Percentiles rank a stretch among this genome's conserved stretches.
Conservation (phyloP, 2,888 invertebrate species). For the Cerceris rybyensis region DNA sequence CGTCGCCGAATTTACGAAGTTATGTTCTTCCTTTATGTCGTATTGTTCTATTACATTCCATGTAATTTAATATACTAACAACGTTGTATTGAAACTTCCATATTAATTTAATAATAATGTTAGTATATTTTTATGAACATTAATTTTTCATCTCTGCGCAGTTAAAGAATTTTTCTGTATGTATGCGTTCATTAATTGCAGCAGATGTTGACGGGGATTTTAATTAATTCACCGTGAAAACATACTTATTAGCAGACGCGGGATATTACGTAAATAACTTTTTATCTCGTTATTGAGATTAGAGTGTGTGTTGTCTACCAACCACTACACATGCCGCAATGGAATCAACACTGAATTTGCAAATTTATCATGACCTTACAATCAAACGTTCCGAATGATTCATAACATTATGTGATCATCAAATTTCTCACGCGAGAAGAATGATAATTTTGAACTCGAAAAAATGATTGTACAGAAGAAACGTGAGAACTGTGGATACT, state of each 20-base stretch:
- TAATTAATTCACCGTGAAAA: background rate
- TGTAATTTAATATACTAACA: no score
- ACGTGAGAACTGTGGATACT: background rate
- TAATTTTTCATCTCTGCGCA: no score
- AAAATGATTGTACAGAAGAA: background rate
- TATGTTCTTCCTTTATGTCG: no score
- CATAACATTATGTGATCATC: conserved; percentile 4
- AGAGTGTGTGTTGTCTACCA: background rate
- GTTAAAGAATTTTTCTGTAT: no score
- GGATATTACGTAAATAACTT: conserved; percentile 8
- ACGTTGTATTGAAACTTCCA: no score
- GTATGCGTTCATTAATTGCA: no score
- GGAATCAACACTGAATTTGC: background rate
- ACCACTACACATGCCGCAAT: background rate
- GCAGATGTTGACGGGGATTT: no score
- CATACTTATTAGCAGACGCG: background rate
- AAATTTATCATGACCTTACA: background rate
- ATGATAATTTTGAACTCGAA: background rate
- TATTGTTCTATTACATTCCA: no score
- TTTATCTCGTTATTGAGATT: background rate
- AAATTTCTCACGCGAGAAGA: background rate
- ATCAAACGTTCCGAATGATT: conserved; percentile 6
- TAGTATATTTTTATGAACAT: no score
- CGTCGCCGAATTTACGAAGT: no score
- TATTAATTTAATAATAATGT: no score